Base-by-base conservation (phyloP, 2,113 vertebrate genomes). In the Myrmophylax atrothorax region DNA sequence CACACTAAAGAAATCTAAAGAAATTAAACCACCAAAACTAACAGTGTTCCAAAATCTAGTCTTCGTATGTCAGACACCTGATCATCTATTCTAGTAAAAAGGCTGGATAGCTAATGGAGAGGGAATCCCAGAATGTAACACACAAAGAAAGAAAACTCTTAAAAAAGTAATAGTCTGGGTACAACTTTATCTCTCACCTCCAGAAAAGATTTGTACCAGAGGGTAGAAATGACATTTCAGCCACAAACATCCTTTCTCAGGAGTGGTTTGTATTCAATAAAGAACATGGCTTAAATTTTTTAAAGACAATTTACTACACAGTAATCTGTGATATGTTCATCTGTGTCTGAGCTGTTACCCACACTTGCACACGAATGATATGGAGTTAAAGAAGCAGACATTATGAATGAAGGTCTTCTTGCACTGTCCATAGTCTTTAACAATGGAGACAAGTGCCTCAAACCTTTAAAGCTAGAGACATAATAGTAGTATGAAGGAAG, bases 21-120 rank as follows among this genome's bases (percentile, higher is more conserved):
- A 89, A 91, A 69, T 18, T 10, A 63, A 6, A 18, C 10, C 13
- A 47, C 6, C 64, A 84, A 84, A 88, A 12, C 7, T 49, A 47
- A 7, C 14, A 64, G 13, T 0, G 0, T 73, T 78, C 72, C 24
- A 16, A 42, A 28, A 60, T 42, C 3, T 50, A 31, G 4, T 49
- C 14, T 37, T 49, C 38, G 15, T 49, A 29, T 0, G 0, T 42
- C 2, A 44, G 75, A 46, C 9, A 77, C 12, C 6, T 59, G 26
- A 53, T 80, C 37, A 46, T 26, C 19, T 38, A 11, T 50, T 85
- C 13, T 78, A 62, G 14, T 63, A 42, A 40, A 94, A 94, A 47
- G 10, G 2, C 18, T 66, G 50, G 24, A 17, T 29, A 60, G 46
- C 17, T 87, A 82, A 87, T 67, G 22, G 25, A 28, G 11, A 62